Conservation (phyloP, 2,113 vertebrate species). For the Dasypus novemcinctus region DNA sequence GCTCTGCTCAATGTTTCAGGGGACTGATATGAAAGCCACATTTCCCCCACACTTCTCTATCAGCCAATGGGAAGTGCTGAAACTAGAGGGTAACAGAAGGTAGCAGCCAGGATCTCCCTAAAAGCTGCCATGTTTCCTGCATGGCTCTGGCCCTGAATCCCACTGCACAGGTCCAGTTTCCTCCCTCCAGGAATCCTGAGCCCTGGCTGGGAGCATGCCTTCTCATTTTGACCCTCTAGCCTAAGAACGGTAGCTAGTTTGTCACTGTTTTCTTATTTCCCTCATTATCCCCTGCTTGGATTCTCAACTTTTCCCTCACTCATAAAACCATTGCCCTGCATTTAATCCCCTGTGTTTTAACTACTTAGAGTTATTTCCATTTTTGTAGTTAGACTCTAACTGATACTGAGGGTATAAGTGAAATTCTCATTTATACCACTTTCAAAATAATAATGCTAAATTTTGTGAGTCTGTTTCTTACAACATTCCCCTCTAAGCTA, state of each 20-base stretch:
- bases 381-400: not conserved
- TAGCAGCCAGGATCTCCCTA: not conserved
- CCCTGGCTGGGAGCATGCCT: not conserved
- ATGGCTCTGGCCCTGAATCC: not conserved
- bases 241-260: not conserved
- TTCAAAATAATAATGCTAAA: not conserved
- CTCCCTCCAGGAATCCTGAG: not conserved
- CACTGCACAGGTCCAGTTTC: not conserved
- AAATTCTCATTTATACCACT: not conserved
- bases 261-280: not conserved
- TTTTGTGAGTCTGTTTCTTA: not conserved
- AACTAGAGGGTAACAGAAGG: not conserved
- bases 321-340: not conserved
- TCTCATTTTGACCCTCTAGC: not conserved
- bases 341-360: not conserved
- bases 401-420: not conserved
- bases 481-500: not conserved
- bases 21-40: not conserved
- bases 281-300: not conserved
- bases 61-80: not conserved
- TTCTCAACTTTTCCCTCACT: not conserved
- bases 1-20: not conserved
- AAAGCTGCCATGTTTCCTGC: not conserved
- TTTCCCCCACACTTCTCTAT: not conserved
- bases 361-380: not conserved